Base-by-base conservation (phyloP, 2,888 invertebrate species). In the Drymonia ruficornis region DNA sequence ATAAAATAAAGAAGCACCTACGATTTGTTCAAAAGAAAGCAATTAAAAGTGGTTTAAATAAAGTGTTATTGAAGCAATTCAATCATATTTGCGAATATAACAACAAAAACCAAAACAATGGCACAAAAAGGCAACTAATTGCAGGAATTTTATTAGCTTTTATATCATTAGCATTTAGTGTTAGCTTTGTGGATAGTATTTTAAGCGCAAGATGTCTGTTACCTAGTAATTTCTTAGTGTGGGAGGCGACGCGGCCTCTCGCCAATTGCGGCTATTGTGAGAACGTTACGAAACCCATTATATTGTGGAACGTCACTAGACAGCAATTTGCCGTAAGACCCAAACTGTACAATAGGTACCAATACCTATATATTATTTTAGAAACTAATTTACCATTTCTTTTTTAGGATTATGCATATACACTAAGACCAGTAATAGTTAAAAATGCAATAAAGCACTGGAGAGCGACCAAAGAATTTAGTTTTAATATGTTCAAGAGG, bases 231-330 rank as follows among this genome's bases (percentile, higher is more conserved):
- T 97, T 96, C 83, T 92, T 98, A 58, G 90, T 97, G 65, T 97
- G 97, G 97, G 98, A 98, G 89, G 96, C 96, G 51, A 96, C 97
- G 19, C 93, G 98, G 66, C 98, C 98, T 28, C 92, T 97, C 52
- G 96, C 97, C 19, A 94, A 97, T 86, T 98, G 98, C 80, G 91
- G 93, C 72, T 96, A 96, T 86, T 98, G 98, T 87, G 86, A 89
- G 68, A 95, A 95, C 68, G 90, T 97, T 57, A 93, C 94, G 51
- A 93, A 93, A 67, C 96, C 97, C 44, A 86, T 96, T 63, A 92
- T 96, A 69, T 83, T 97, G 60, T 82, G 88, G 65, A 97, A 97
- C 86, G 79, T 95, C 68, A 95, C 96, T 5, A 93, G 94, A 66
- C 92, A 95, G 65, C 94, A 95, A 65, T 98, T 98, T 84, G 83